Conservation (phyloP, 2,888 invertebrate genomes). For the Bhutanitis thaidina region DNA sequence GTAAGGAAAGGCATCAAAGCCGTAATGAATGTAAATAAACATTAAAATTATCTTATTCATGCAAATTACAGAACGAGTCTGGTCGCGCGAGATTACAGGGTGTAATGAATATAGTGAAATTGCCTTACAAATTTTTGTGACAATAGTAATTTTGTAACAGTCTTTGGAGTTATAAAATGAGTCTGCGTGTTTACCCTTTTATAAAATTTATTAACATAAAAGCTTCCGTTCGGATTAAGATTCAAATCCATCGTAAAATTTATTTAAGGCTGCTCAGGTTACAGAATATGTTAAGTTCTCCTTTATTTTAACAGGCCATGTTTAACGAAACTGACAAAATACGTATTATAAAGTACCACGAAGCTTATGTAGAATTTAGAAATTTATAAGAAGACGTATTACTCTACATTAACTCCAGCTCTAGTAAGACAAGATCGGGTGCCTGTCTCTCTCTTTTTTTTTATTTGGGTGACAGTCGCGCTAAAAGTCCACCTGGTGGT, state of each 20-base stretch:
- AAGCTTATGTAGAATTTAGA: no score
- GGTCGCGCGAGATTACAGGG: constrained; percentile 10
- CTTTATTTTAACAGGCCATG: no score
- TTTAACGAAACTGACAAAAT: no score
- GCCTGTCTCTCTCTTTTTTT: no score
- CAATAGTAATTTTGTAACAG: background rate
- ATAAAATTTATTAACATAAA: background rate
- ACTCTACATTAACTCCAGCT: no score
- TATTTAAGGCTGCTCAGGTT: background rate
- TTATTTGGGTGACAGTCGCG: no score
- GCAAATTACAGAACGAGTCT: constrained; percentile 5
- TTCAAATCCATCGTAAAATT: background rate
- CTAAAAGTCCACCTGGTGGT: no score
- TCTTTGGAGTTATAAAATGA: background rate
- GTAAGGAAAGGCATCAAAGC: background rate
- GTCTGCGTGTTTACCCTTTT: background rate
- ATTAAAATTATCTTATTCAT: constrained; percentile 12
- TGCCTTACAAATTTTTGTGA: constrained; percentile 7
- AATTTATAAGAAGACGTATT: no score
- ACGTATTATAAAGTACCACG: no score
- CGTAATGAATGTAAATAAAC: background rate
- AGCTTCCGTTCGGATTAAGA: background rate
- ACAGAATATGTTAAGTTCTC: no score
- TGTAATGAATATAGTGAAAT: background rate
- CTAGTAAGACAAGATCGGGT: no score